Evolutionary conservation across 2,797 vertebrate genomes (phyloP).

Genomic region (Phylloscopus collybita): DNA sequence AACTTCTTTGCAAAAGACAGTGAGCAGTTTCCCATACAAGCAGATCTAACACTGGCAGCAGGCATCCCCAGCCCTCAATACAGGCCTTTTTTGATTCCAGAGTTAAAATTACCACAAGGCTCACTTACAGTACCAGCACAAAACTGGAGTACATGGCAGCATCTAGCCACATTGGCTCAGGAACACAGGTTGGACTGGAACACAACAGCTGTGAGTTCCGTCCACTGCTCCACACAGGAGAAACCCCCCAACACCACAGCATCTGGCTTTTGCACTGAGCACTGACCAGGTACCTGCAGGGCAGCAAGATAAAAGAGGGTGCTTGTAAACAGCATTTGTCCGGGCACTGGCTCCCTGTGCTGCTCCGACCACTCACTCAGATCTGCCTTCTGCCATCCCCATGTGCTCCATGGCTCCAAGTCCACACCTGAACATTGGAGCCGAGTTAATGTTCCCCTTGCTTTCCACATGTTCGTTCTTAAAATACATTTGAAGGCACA

Average conservation of each 20-base stretch:
- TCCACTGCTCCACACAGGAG: background rate
- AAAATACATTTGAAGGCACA: background rate
- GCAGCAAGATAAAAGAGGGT: background rate
- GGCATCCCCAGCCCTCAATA: background rate
- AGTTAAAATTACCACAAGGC: background rate
- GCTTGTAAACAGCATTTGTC: background rate
- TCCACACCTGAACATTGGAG: background rate
- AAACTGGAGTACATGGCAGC: background rate
- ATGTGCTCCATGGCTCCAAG: rapidly evolving
- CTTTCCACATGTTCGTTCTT: background rate
- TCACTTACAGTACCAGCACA: background rate
- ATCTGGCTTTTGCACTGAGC: background rate
- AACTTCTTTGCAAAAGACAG: background rate
- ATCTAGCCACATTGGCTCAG: background rate
- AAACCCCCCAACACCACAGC: rapidly evolving
- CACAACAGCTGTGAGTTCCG: background rate
- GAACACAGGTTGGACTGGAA: background rate
- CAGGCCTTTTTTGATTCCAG: background rate
- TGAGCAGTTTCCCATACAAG: background rate
- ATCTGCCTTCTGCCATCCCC: background rate
- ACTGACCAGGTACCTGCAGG: background rate
- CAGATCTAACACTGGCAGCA: background rate
- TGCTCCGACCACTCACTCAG: background rate
- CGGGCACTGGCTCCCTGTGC: rapidly evolving
- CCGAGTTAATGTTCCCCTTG: background rate